These are phyloP conservation scores for Falco punctatus DNA, from an alignment of 2,113 vertebrate species.

Conservation along the genomic window DNA sequence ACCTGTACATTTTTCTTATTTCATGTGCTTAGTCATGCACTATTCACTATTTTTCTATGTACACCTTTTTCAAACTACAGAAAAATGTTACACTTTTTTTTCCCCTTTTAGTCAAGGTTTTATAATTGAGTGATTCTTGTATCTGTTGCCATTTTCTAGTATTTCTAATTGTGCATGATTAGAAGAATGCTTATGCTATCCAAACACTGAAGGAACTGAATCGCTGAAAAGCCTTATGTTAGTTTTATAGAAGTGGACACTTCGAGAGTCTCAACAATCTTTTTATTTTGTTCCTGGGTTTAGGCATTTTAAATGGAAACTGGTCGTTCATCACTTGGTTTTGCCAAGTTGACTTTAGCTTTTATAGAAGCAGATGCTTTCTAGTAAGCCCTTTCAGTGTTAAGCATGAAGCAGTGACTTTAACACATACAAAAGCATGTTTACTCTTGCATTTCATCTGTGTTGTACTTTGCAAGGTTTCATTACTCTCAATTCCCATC, in stretches of 20 bases:
- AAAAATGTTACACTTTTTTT: constrained; percentile 34
- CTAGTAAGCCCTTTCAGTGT: constrained; percentile 14
- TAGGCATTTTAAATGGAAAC: constrained; percentile 52
- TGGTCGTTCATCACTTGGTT: constrained; percentile 11
- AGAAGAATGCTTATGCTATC: neutral
- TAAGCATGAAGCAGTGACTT: constrained; percentile 9
- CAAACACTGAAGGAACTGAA: neutral
- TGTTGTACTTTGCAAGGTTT: constrained; percentile 17
- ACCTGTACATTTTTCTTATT: constrained; percentile 80
- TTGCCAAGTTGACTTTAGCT: constrained; percentile 36
- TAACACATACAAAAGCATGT: constrained; percentile 29
- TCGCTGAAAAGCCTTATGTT: neutral
- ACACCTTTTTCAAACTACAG: constrained; percentile 48
- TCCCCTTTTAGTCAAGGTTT: neutral
- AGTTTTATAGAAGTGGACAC: neutral
- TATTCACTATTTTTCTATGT: constrained; percentile 61
- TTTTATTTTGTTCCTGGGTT: constrained; percentile 31
- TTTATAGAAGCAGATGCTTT: constrained; percentile 61
- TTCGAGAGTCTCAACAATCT: neutral
- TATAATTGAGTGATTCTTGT: neutral
- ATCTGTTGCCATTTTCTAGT: constrained; percentile 31
- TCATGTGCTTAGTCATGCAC: constrained; percentile 75
- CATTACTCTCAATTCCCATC: neutral
- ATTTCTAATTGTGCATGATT: constrained; percentile 33
- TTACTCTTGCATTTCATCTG: constrained; percentile 23